Base-by-base conservation (phyloP, 2,113 vertebrate species). In the Bubo bubo region DNA sequence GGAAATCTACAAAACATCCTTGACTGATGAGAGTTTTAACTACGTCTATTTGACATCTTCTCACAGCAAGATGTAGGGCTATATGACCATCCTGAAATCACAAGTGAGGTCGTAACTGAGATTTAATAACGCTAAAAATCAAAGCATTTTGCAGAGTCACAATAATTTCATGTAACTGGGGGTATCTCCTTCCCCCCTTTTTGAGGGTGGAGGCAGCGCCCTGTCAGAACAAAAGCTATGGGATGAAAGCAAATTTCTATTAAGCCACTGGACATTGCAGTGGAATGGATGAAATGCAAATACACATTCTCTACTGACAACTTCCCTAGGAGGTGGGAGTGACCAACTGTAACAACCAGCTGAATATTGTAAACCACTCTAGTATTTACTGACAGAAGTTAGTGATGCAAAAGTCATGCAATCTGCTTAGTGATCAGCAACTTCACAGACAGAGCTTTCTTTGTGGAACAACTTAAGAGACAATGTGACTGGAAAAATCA, bases 1-100 rank as follows among this genome's bases (percentile, higher is more conserved):
- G 99, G 91, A 98, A 99, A 98, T 99, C 98, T 32, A 99, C 96
- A 41, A 97, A 97, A 88, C 99, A 99, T 37, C 96, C 98, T 83
- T 98, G 99, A 92, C 85, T 91, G 64, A 99, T 98, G 41, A 99
- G 99, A 86, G 98, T 99, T 97, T 98, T 99, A 70, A 99, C 99
- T 47, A 99, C 99, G n/a, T 99, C 99, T 43, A 99, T 97, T 93
- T 99, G 99, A 98, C 99, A 99, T 80, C 99, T 98, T 53, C 99
- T 98, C 17, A 99, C 99, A 8, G 99, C 99, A 93, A 99, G 98
- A 94, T 99, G 99, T 66, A 99, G 98, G 17, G 99, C 99, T 12
- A 98, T 99, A 97, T 99, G 99, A n/a, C 98, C 99, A 59, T 99
- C 99, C 99, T 99, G 97, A 73, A 98, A 98, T 35, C 77, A 89